phyloP scores from a whole-genome alignment of 2,797 vertebrate genomes.

The Garrulus glandarius region DNA sequence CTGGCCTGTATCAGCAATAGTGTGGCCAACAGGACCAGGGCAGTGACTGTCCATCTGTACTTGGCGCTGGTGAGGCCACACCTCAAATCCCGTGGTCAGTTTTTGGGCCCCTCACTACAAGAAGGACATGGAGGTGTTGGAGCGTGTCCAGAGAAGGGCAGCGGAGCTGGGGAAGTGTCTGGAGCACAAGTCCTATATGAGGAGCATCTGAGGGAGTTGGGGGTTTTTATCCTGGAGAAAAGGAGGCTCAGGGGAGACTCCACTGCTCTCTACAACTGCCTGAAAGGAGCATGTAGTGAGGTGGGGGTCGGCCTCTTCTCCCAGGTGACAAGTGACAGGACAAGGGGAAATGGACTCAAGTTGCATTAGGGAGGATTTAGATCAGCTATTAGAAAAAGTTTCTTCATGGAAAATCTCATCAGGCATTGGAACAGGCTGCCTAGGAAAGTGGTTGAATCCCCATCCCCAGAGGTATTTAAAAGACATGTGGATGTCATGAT shows the following conservation, averaged over 20 bases:
- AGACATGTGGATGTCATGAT: background rate
- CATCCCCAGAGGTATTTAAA: background rate
- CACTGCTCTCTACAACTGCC: background rate
- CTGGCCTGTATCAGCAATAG: background rate
- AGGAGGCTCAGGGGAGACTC: background rate
- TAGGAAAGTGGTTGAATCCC: background rate
- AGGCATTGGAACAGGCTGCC: background rate
- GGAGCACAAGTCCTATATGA: accelerated
- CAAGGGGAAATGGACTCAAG: background rate
- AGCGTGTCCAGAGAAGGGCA: background rate
- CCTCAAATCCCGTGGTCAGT: accelerated
- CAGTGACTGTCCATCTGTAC: accelerated
- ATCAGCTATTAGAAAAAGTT: accelerated
- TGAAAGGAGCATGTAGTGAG: background rate
- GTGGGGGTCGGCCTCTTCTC: accelerated
- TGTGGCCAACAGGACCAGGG: background rate
- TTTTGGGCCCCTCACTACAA: background rate
- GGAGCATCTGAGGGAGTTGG: accelerated
- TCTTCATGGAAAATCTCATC: background rate
- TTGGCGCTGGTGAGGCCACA: background rate
- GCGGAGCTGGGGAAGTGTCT: accelerated
- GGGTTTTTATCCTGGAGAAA: background rate
- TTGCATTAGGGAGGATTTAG: background rate
- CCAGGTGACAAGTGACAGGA: background rate
- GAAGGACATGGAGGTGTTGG: background rate